Evolutionary conservation across 2,888 invertebrate genomes (phyloP).

Genomic region (Rhingia campestris): DNA sequence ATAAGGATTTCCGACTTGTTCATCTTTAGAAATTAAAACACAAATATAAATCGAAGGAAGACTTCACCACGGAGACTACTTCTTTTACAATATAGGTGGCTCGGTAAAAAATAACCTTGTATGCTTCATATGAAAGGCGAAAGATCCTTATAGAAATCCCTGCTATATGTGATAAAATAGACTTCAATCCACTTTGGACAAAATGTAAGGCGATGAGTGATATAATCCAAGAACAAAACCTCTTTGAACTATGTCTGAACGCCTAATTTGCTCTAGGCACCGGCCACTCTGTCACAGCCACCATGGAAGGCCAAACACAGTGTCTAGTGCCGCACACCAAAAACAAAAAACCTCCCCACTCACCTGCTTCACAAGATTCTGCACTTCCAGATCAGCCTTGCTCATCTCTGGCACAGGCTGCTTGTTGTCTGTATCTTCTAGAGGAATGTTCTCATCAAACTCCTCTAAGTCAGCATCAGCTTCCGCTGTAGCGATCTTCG

Average conservation of each 20-base stretch:
- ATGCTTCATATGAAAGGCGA: too few relatives aligned
- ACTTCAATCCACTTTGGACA: not conserved
- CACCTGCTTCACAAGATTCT: slow-evolving; percentile 89
- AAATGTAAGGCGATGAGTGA: slow-evolving; percentile 81
- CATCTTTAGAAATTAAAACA: too few relatives aligned
- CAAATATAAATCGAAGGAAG: too few relatives aligned
- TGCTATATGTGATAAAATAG: not conserved
- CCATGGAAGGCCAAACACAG: slow-evolving; percentile 17
- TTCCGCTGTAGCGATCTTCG: slow-evolving; percentile 94
- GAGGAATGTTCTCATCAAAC: slow-evolving; percentile 96
- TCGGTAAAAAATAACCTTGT: too few relatives aligned
- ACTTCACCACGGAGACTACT: too few relatives aligned
- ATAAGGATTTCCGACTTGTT: too few relatives aligned
- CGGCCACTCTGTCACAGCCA: slow-evolving; percentile 26
- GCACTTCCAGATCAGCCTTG: slow-evolving; percentile 89
- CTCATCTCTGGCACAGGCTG: slow-evolving; percentile 84
- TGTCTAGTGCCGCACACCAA: not conserved
- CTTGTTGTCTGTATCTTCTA: slow-evolving; percentile 85
- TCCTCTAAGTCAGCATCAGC: slow-evolving; percentile 95
- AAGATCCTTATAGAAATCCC: too few relatives aligned
- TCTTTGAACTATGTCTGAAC: slow-evolving; percentile 82
- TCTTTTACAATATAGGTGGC: too few relatives aligned
- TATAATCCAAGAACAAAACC: slow-evolving; percentile 79
- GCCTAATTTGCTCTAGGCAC: slow-evolving; percentile 75
- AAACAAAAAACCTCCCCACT: slow-evolving; percentile 54